Conservation (phyloP, 92 coral and sea anemone genomes). For the Actinostola sp. region DNA sequence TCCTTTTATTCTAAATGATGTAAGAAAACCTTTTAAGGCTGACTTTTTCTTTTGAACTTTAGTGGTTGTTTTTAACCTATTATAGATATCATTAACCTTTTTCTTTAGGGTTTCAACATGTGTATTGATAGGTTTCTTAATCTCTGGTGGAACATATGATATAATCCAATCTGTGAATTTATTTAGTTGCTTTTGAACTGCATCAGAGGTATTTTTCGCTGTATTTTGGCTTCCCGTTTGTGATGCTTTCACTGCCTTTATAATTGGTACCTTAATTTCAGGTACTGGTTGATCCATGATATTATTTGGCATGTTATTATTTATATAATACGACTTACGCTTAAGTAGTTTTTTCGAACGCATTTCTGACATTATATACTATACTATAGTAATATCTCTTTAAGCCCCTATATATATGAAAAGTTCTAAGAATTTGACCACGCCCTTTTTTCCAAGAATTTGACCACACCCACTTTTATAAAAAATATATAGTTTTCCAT, state of each 20-base stretch:
- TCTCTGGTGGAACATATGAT: constrained; percentile 16
- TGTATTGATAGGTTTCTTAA: constrained; percentile 8
- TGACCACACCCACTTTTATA: no score
- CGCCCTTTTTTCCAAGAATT: no score
- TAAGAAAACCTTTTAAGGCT: not conserved
- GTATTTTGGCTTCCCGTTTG: not conserved
- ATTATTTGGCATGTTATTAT: not conserved
- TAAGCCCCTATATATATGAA: no score
- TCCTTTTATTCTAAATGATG: not conserved
- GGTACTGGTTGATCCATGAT: constrained; percentile 10
- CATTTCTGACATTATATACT: no score
- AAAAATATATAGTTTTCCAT: no score
- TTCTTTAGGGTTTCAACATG: constrained; percentile 16
- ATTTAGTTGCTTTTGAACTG: constrained; percentile 4
- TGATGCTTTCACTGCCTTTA: not conserved
- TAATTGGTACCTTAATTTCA: not conserved
- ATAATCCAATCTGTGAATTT: constrained; percentile 24
- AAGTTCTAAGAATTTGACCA: no score
- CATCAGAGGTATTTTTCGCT: not conserved
- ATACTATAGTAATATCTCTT: not conserved
- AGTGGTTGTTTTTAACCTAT: not conserved
- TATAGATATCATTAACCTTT: constrained; percentile 15
- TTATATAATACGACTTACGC: no score
- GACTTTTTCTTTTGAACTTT: not conserved
- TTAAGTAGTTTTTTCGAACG: no score